phyloP scores from a whole-genome alignment of 2,113 vertebrate genomes.

The Bolborhynchus lineola region DNA sequence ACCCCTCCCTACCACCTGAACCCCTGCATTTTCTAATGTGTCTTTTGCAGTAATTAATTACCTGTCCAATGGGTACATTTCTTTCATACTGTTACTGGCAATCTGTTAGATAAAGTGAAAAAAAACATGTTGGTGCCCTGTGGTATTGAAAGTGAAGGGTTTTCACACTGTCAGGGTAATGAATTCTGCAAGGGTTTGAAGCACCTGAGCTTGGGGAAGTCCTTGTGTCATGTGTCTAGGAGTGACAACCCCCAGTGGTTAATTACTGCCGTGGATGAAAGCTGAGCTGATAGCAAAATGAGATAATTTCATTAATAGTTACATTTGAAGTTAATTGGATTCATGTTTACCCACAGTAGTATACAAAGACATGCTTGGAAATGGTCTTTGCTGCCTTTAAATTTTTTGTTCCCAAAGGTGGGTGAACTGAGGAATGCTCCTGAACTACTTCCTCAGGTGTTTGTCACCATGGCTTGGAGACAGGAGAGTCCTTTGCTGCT shows the following conservation, averaged over 20 bases:
- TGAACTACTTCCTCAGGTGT: background rate
- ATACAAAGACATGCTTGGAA: conserved; percentile 62
- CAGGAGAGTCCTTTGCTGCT: background rate
- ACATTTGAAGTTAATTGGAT: conserved; percentile 83
- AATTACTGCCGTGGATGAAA: conserved; percentile 82
- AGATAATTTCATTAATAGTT: conserved; percentile 83
- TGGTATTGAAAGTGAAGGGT: conserved; percentile 77
- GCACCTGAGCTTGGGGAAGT: conserved; percentile 71
- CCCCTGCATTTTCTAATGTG: conserved; percentile 22
- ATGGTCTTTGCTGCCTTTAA: background rate
- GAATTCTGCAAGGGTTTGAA: conserved; percentile 80
- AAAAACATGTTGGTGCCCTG: conserved; percentile 61
- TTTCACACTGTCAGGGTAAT: conserved; percentile 81
- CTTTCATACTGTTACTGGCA: conserved; percentile 55
- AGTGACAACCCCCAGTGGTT: conserved; percentile 86
- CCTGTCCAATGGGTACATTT: conserved; percentile 50
- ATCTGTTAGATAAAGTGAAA: conserved; percentile 69
- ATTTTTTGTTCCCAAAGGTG: background rate
- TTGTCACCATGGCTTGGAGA: background rate
- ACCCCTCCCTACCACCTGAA: conserved; percentile 4
- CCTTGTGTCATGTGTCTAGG: conserved; percentile 77
- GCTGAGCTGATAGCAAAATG: conserved; percentile 75
- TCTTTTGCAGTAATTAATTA: conserved; percentile 62
- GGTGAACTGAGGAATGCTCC: background rate
- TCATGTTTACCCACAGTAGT: conserved; percentile 64